phyloP scores from a whole-genome alignment of 2,113 vertebrate genomes.

The Oryzias javanicus region DNA sequence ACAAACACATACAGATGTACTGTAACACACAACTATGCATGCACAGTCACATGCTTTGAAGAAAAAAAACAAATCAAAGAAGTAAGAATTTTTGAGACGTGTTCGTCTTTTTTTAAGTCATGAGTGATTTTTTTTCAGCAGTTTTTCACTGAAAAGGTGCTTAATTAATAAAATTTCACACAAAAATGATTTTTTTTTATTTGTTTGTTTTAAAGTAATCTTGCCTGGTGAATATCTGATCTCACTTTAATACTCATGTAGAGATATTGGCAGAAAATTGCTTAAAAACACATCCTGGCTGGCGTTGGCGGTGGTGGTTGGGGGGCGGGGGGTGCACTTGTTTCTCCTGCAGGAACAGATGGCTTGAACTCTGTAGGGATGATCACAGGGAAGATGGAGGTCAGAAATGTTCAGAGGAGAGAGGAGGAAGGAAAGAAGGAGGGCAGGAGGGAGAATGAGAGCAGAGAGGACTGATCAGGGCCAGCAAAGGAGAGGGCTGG shows the following conservation, averaged over 20 bases:
- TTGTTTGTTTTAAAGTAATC: not conserved
- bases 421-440: slow-evolving; percentile 1
- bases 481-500: slow-evolving; percentile 12
- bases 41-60: not conserved
- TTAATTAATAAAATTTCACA: too few relatives aligned
- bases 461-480: slow-evolving; percentile 57
- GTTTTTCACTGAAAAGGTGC: too few relatives aligned
- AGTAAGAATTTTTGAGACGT: slow-evolving; percentile 40
- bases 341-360: slow-evolving; percentile 74
- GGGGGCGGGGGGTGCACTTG: slow-evolving; percentile 32
- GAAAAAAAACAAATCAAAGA: not conserved
- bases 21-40: slow-evolving; percentile 2
- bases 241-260: slow-evolving; percentile 22
- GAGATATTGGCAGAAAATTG: slow-evolving; percentile 33
- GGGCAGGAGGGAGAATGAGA: not conserved
- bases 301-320: not conserved
- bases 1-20: not conserved
- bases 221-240: slow-evolving; percentile 16
- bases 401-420: slow-evolving; percentile 64
- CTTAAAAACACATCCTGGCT: slow-evolving; percentile 46
- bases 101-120: slow-evolving; percentile 18
- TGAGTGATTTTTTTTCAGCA: too few relatives aligned
- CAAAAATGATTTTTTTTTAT: not conserved
- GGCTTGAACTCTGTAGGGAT: slow-evolving; percentile 73
- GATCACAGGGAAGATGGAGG: slow-evolving; percentile 73